Conservation (phyloP, 1,140 invertebrate species). For the Lysiphlebus fabarum region DNA sequence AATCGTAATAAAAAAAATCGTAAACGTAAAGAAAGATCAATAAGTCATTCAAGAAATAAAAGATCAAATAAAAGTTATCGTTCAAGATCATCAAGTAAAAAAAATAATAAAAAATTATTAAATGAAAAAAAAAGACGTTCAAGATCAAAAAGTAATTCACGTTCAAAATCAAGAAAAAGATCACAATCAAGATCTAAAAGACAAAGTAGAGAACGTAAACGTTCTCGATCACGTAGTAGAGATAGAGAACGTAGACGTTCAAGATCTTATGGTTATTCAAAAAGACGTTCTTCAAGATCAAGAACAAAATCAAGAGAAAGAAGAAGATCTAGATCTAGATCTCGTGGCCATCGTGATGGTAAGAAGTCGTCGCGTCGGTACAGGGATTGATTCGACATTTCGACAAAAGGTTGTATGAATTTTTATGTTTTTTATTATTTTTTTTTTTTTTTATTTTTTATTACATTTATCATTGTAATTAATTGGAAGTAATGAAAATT, state of each 20-base stretch:
- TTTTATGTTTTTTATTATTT: conserved; percentile 17
- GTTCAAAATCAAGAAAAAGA: conserved; percentile 39
- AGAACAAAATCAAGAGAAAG: conserved; percentile 40
- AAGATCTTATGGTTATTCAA: conserved; percentile 34
- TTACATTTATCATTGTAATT: not conserved
- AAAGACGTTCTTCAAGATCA: conserved; percentile 21
- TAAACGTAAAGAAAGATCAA: conserved; percentile 37
- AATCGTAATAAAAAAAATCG: conserved; percentile 37
- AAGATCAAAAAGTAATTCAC: conserved; percentile 21
- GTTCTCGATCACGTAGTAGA: conserved; percentile 27
- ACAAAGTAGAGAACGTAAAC: conserved; percentile 32
- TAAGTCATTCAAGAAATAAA: conserved; percentile 25
- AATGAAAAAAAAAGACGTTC: conserved; percentile 12
- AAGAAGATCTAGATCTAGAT: conserved; percentile 40
- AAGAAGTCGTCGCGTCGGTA: conserved; percentile 52
- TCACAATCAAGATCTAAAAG: conserved; percentile 35
- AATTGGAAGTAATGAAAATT: not conserved
- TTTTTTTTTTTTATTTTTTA: not conserved
- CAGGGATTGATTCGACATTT: conserved; percentile 45
- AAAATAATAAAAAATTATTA: not conserved
- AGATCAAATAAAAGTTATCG: conserved; percentile 10
- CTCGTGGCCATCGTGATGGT: conserved; percentile 48
- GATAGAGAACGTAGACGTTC: conserved; percentile 28
- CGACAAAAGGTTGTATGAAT: conserved; percentile 48
- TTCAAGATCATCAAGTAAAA: conserved; percentile 16